These are phyloP conservation scores for Xerus rutilus DNA, from an alignment of 2,797 vertebrate genomes.

Conservation along the genomic window DNA sequence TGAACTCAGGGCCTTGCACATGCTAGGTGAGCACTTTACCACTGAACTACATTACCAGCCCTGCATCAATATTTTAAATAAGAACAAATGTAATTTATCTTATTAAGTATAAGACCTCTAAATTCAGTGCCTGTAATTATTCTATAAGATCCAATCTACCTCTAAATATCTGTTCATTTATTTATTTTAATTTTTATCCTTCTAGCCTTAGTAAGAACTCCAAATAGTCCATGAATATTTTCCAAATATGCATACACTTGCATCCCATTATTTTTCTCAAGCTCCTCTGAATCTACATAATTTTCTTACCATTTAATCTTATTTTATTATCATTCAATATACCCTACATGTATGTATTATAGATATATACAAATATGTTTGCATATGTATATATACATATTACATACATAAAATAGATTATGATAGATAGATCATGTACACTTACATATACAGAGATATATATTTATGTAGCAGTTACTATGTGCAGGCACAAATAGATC, in stretches of 20 bases:
- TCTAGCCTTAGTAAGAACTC: background rate
- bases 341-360: background rate
- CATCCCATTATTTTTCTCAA: background rate
- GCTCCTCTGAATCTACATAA: background rate
- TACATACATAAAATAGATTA: background rate
- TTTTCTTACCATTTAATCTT: constrained; percentile 19
- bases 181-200: background rate
- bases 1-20: background rate
- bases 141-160: background rate
- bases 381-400: background rate
- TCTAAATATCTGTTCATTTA: background rate
- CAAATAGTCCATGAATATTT: background rate
- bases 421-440: background rate
- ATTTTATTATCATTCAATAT: background rate
- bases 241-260: background rate
- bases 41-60: background rate
- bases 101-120: background rate
- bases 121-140: background rate
- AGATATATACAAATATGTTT: background rate
- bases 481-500: background rate
- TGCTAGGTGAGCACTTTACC: background rate
- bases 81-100: constrained; percentile 13
- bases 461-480: background rate
- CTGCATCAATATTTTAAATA: background rate
- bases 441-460: background rate